Percentiles rank a stretch among this genome's conserved stretches.
phyloP scores from a whole-genome alignment of 1,140 invertebrate species.

The Aphidius ervi region DNA sequence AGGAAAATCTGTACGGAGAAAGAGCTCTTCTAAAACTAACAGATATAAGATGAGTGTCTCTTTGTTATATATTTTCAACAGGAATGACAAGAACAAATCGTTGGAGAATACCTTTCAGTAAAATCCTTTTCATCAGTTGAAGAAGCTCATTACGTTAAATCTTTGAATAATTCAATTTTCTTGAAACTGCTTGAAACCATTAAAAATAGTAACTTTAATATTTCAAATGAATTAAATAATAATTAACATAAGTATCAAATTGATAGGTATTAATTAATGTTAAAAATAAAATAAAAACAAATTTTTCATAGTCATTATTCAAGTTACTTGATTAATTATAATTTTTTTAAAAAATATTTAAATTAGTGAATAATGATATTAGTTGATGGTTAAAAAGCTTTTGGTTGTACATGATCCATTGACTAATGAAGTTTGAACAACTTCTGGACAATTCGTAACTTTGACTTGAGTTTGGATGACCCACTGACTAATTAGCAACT shows the following conservation, averaged over 20 bases:
- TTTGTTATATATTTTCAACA: background rate
- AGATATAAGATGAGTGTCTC: too few species aligned
- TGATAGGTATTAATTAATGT: background rate
- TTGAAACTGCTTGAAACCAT: too few species aligned
- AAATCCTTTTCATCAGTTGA: background rate
- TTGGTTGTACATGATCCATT: background rate
- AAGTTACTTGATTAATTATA: background rate
- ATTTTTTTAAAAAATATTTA: background rate
- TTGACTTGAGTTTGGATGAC: background rate
- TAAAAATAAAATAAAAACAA: background rate
- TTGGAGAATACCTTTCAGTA: background rate
- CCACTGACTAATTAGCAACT: too few species aligned
- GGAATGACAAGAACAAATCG: conserved; percentile 3
- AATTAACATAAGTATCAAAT: too few species aligned
- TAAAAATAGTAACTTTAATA: too few species aligned
- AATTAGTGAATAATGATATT: background rate
- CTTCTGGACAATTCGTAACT: background rate
- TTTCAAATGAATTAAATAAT: too few species aligned
- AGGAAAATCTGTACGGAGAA: too few species aligned
- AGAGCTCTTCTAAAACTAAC: too few species aligned
- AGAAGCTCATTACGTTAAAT: conserved; percentile 6
- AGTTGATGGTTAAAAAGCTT: conserved; percentile 5
- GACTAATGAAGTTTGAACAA: background rate
- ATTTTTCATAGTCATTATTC: background rate
- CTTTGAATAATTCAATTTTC: background rate